Evolutionary conservation across 1,140 invertebrate genomes (phyloP), one percentile per base, ranked within the genome.

Genomic region (Odontomachus brunneus): DNA sequence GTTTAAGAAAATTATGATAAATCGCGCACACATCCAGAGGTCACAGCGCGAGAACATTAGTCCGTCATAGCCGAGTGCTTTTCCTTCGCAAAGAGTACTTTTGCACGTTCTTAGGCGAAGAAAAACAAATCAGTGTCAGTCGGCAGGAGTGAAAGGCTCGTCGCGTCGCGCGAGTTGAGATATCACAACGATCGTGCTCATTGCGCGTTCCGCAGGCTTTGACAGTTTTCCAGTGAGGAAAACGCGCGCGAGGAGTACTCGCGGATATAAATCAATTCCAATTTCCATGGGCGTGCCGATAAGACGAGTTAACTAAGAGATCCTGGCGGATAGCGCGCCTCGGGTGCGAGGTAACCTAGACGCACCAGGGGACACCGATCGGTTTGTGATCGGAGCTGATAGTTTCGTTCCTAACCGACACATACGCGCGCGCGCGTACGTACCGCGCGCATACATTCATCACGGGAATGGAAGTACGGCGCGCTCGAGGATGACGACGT

Each of bases 241-340:
- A 78, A 19, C 49, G 49, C 29, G 49, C 49, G 62, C 29, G 38
- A 24, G 63, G 38, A 29, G 24, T 5, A 55, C 17, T 51, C 26
- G 49, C 17, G 17, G 22, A 14, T 60, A 78, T 69, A 78, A 69
- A 78, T 78, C 75, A 69, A 29, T 44, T 78, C 29, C 49, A 38
- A 55, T 55, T 38, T 44, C 63, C 17, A 57, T 69, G 33, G 65
- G 75, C 24, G 65, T 48, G 51, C n/a, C 65, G 75, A 80, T 78
- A 78, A 69, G 65, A 69, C 53, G 24, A 69, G 75, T 80, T 48
- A 80, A 80, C 75, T 80, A 80, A 80, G 65, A 19, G 57, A 71
- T 51, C 65, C 33, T 44, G 24, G 65, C 12, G 33, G 33, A 78
- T 14, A 57, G 63, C 22, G 11, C n/a, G 75, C 75, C 75, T 69